Base-by-base conservation (phyloP, 2,888 invertebrate species). In the Poecilobothrus nobilitatus region DNA sequence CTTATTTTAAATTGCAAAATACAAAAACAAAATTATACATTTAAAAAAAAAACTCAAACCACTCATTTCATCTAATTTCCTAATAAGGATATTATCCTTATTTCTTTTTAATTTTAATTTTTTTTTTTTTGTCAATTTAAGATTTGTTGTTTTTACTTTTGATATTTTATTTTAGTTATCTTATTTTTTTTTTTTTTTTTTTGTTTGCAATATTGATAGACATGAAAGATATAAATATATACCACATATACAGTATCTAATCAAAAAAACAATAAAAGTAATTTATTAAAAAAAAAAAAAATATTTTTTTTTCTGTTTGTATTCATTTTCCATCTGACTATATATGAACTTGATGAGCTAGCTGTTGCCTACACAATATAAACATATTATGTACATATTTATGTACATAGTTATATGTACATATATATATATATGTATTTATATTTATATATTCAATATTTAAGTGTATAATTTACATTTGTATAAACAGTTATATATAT, bases 311-410 rank as follows among this genome's bases (percentile, higher is more conserved):
- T n/a, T n/a, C n/a, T n/a, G 3, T 53, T n/a, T 53, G 15, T 9
- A 53, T n/a, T 53, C 7, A 53, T 53, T 53, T 53, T 53, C n/a
- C 15, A 4, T 53, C 6, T 53, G 15, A 12, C 53, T 53, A 15
- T 10, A 7, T 44, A 44, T 18, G 53, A 53, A 53, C 12, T 53
- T 53, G 53, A 53, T 53, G n/a, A 53, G 53, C 53, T 53, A 53
- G 53, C 53, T 53, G 53, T 53, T 53, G 53, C 53, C 53, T 53
- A 53, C 53, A 53, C 18, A 53, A 41, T 53, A 53, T 53, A 53
- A 41, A 41, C 41, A 41, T 8, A 53, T 53, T n/a, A n/a, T n/a
- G 6, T 44, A 12, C 15, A 44, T 44, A 44, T 44, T 10, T 44
- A 53, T 53, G n/a, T 53, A 53, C 18, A 53, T 53, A 37, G 37